A percentile compares a stretch with the other conserved stretches of the same genome.
Conservation (phyloP, 2,888 invertebrate genomes). For the Noctua janthe region DNA sequence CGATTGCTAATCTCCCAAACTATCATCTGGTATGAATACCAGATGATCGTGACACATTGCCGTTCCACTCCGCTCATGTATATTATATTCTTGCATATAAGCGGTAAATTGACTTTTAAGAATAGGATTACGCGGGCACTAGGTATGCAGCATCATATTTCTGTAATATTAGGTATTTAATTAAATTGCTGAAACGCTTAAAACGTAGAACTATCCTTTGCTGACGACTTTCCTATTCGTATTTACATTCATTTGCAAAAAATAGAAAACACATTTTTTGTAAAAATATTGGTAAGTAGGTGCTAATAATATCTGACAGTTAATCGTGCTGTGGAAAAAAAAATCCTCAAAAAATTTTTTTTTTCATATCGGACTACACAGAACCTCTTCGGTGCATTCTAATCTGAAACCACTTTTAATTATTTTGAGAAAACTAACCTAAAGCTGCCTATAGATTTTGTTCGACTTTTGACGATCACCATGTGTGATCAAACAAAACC, state of each 20-base stretch:
- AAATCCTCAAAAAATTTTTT: no score
- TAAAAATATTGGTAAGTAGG: not conserved
- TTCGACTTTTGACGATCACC: not conserved
- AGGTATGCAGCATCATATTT: not conserved
- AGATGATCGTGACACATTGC: not conserved
- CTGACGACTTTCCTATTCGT: not conserved
- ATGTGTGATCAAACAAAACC: not conserved
- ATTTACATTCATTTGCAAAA: no score
- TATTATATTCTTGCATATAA: not conserved
- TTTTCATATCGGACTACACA: not conserved
- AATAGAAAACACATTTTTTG: not conserved
- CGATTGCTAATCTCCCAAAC: constrained; percentile 2
- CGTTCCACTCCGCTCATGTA: not conserved
- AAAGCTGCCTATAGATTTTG: not conserved
- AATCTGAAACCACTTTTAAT: not conserved
- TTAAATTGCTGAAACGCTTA: not conserved
- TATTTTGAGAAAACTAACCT: not conserved
- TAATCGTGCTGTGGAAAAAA: not conserved
- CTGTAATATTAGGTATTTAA: not conserved
- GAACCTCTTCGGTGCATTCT: not conserved
- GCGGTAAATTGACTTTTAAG: no score
- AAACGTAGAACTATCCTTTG: not conserved
- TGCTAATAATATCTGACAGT: no score
- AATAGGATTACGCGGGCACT: not conserved
- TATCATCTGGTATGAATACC: no score